Percentiles rank a stretch among this genome's conserved stretches.
phyloP scores from a whole-genome alignment of 2,113 vertebrate genomes.

The Lepus americanus region DNA sequence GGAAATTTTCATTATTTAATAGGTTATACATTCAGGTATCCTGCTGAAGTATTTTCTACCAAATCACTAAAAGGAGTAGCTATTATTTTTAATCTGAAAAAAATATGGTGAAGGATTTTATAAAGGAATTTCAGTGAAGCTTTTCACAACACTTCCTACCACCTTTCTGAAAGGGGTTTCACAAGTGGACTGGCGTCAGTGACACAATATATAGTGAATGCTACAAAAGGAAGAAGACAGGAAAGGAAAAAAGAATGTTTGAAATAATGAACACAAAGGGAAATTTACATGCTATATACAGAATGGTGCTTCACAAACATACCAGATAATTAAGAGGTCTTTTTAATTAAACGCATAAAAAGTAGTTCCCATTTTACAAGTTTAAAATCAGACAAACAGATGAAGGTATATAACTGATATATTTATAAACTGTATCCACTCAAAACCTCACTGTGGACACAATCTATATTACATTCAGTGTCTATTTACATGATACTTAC shows the following conservation, averaged over 20 bases:
- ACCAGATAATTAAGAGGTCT: neutral
- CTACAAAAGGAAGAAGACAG: neutral
- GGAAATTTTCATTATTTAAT: neutral
- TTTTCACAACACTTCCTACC: neutral
- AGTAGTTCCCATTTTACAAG: constrained; percentile 57
- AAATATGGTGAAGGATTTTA: neutral
- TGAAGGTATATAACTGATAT: neutral
- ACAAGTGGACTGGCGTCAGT: neutral
- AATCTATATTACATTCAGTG: constrained; percentile 53
- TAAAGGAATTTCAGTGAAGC: constrained; percentile 13
- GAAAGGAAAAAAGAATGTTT: neutral
- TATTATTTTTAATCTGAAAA: neutral
- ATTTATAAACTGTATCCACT: constrained; percentile 49
- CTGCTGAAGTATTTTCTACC: neutral
- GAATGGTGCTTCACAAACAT: neutral
- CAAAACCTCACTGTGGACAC: constrained; percentile 36
- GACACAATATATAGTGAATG: neutral
- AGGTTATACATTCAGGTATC: neutral
- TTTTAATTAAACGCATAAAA: constrained; percentile 75
- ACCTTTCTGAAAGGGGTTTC: constrained; percentile 17
- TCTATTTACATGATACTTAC: constrained; percentile 28
- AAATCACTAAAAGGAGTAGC: constrained; percentile 31
- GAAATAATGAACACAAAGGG: neutral
- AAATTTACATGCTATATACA: neutral
- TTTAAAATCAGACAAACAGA: constrained; percentile 61